phyloP scores from a whole-genome alignment of 2,888 invertebrate species.

The Drosophila atripex region DNA sequence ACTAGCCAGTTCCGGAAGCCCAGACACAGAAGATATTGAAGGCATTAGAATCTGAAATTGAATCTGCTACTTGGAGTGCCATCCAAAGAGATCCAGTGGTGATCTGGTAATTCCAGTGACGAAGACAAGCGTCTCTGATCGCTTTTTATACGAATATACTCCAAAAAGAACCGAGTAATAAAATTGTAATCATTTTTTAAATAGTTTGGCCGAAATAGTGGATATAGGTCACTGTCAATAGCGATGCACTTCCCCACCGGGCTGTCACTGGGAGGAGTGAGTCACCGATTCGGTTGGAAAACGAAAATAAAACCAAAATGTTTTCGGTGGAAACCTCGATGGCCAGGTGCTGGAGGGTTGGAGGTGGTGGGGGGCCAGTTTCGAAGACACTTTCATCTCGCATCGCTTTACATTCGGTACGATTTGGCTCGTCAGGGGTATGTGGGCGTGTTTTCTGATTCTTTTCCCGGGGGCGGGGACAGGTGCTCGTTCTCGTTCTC shows the following conservation, averaged over 20 bases:
- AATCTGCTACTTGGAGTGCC: too few relatives aligned
- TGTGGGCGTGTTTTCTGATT: not conserved
- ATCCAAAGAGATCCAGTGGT: too few relatives aligned
- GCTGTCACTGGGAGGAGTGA: conserved; percentile 6
- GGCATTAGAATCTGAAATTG: too few relatives aligned
- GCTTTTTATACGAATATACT: too few relatives aligned
- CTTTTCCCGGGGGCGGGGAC: conserved; percentile 12
- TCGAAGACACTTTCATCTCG: conserved; percentile 73
- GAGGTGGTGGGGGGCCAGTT: not conserved
- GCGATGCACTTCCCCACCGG: not conserved
- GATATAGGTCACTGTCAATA: not conserved
- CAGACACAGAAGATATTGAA: too few relatives aligned
- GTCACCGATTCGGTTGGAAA: conserved; percentile 10
- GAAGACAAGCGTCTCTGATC: too few relatives aligned
- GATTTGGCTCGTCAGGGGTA: conserved; percentile 27
- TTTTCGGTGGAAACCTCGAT: conserved; percentile 55
- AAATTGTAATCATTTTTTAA: not conserved
- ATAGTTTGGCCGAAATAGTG: not conserved
- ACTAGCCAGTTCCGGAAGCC: too few relatives aligned
- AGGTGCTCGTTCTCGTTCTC: conserved; percentile 21
- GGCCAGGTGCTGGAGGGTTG: conserved; percentile 1
- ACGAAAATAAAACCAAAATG: conserved; percentile 60
- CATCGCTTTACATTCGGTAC: conserved; percentile 69
- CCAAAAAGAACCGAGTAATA: not conserved
- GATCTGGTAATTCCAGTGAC: too few relatives aligned